Evolutionary conservation across 2,888 invertebrate genomes (phyloP).

Genomic region (Xestia rhomboidea): DNA sequence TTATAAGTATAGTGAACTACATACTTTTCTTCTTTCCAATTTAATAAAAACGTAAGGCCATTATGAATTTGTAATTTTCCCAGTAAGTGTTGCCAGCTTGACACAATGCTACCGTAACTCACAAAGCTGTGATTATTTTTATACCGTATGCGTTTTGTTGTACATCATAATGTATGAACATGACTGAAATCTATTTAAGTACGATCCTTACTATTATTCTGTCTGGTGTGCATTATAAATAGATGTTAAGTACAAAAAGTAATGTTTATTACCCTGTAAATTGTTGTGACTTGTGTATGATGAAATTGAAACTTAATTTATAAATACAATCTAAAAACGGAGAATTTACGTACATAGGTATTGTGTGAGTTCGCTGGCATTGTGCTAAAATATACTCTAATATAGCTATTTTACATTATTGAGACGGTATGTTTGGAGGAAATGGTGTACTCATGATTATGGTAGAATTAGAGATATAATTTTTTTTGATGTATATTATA

Average conservation of each 20-base stretch:
- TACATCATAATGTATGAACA: slow-evolving; percentile 40
- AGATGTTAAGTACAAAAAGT: slow-evolving; percentile 57
- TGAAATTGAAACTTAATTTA: slow-evolving; percentile 42
- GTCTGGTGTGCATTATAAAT: slow-evolving; percentile 45
- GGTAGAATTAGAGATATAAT: slow-evolving; percentile 73
- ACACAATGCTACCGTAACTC: slow-evolving; percentile 66
- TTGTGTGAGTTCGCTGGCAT: slow-evolving; percentile 65
- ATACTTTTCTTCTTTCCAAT: slow-evolving; percentile 57
- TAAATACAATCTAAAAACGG: slow-evolving; percentile 42
- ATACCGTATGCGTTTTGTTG: slow-evolving; percentile 38
- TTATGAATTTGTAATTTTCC: slow-evolving; percentile 61
- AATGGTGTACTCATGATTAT: slow-evolving; percentile 73
- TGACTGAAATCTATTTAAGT: slow-evolving; percentile 59
- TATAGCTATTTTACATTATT: slow-evolving; percentile 68
- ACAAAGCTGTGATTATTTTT: slow-evolving; percentile 55
- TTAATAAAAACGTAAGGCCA: slow-evolving; percentile 58
- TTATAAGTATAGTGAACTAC: slow-evolving; percentile 44
- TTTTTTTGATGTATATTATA: slow-evolving; percentile 78
- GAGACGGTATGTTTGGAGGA: slow-evolving; percentile 67
- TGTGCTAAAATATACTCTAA: slow-evolving; percentile 66
- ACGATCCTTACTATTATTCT: slow-evolving; percentile 44
- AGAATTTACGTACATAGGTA: slow-evolving; percentile 49
- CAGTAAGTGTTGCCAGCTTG: slow-evolving; percentile 62
- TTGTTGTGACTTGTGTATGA: slow-evolving; percentile 34
- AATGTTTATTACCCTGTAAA: slow-evolving; percentile 32